phyloP scores from a whole-genome alignment of 2,797 vertebrate genomes.

The Meriones psammophilus region DNA sequence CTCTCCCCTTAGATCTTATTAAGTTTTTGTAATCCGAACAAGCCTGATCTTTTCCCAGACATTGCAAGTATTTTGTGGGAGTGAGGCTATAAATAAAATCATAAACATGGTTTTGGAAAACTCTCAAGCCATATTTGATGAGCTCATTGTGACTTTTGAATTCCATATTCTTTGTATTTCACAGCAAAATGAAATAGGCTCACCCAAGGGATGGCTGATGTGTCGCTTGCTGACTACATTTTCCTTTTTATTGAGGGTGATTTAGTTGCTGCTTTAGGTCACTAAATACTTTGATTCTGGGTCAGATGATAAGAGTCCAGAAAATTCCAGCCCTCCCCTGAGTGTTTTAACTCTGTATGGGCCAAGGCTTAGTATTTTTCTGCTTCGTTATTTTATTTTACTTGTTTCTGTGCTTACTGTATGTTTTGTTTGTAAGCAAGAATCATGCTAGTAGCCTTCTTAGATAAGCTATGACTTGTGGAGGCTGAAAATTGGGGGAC shows the following conservation, averaged over 20 bases:
- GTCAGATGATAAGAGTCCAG: conserved; percentile 78
- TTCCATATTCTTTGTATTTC: conserved; percentile 10
- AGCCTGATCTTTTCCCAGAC: neutral
- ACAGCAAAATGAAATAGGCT: neutral
- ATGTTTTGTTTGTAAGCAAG: conserved; percentile 31
- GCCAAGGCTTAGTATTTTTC: neutral
- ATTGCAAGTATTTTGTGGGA: conserved; percentile 49
- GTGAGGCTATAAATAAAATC: conserved; percentile 31
- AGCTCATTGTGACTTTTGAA: conserved; percentile 41
- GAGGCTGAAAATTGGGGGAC: neutral
- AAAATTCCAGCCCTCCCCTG: conserved; percentile 34
- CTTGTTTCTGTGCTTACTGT: conserved; percentile 27
- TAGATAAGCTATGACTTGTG: conserved; percentile 51
- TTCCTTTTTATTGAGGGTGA: conserved; percentile 71
- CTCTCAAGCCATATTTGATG: conserved; percentile 20
- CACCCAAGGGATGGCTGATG: neutral
- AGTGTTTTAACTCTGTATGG: conserved; percentile 20
- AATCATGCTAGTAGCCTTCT: conserved; percentile 1
- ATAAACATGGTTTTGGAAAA: conserved; percentile 45
- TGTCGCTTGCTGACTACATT: conserved; percentile 23
- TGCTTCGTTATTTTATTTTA: conserved; percentile 38
- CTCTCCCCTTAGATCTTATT: neutral
- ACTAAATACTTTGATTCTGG: conserved; percentile 77
- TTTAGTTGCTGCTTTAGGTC: conserved; percentile 74
- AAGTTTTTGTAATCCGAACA: conserved; percentile 35